A percentile compares a stretch with the other conserved stretches of the same genome.
phyloP scores from a whole-genome alignment of 2,113 vertebrate species.

The Menidia beryllina region DNA sequence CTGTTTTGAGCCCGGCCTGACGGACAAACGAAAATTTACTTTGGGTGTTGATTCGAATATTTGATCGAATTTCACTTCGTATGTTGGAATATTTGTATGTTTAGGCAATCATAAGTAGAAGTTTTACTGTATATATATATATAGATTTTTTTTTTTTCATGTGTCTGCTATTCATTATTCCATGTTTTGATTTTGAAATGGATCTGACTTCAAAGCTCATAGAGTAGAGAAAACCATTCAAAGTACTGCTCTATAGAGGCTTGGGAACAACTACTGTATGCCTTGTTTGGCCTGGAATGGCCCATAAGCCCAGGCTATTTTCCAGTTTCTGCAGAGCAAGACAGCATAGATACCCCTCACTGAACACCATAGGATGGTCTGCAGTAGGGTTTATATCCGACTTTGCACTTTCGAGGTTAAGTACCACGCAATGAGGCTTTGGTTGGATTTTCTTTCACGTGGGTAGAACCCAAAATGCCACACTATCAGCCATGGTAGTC shows the following conservation, averaged over 20 bases:
- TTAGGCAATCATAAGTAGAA: no score
- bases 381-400: conserved; percentile 44
- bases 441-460: conserved; percentile 37
- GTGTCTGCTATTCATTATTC: neutral
- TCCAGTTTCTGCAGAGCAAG: conserved; percentile 38
- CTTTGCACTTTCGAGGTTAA: conserved; percentile 38
- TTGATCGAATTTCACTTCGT: no score
- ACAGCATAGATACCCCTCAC: conserved; percentile 39
- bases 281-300: conserved; percentile 48
- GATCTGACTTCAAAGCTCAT: neutral
- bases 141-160: neutral
- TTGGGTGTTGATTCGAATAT: no score
- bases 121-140: neutral
- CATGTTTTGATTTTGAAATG: neutral
- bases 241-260: neutral
- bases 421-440: conserved; percentile 21
- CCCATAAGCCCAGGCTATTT: conserved; percentile 49
- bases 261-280: neutral
- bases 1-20: no score
- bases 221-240: neutral
- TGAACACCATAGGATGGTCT: conserved; percentile 33
- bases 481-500: conserved; percentile 17
- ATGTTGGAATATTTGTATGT: no score
- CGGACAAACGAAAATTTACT: no score
- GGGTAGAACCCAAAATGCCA: conserved; percentile 33